Conservation (phyloP, 2,888 invertebrate genomes). For the Uloborus plumipes region DNA sequence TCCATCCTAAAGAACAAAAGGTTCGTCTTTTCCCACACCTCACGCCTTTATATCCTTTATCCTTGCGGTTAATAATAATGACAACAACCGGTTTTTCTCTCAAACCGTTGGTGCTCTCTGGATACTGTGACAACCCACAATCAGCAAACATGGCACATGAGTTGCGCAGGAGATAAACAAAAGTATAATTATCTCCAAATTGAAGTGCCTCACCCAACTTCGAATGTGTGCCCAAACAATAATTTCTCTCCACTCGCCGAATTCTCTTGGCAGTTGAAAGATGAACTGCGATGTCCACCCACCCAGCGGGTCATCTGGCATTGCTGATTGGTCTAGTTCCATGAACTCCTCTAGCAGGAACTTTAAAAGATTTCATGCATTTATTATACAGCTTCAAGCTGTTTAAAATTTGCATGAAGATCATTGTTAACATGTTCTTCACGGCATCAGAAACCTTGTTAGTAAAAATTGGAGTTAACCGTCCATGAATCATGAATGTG, state of each 20-base stretch:
- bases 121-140: conserved; percentile 47
- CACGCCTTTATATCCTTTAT: conserved; percentile 10
- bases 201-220: conserved; percentile 20
- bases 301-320: conserved; percentile 25
- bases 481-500: no score
- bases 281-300: conserved; percentile 37
- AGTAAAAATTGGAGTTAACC: no score
- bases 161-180: not conserved
- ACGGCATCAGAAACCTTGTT: no score
- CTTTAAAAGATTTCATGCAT: no score
- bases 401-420: no score
- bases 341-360: conserved; percentile 13
- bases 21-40: conserved; percentile 21
- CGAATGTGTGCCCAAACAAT: conserved; percentile 9
- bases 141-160: conserved; percentile 19
- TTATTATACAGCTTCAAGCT: no score
- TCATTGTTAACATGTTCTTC: no score
- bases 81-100: conserved; percentile 26
- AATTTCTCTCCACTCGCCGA: conserved; percentile 22
- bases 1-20: conserved; percentile 33
- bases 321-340: conserved; percentile 10
- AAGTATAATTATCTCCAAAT: conserved; percentile 25
- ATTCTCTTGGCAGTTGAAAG: not conserved
- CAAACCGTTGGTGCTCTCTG: conserved; percentile 16
- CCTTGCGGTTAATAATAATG: not conserved